Evolutionary conservation across 2,888 invertebrate species (phyloP), one percentile per base, ranked within the genome.

Genomic region (Dastarcus helophoroides): DNA sequence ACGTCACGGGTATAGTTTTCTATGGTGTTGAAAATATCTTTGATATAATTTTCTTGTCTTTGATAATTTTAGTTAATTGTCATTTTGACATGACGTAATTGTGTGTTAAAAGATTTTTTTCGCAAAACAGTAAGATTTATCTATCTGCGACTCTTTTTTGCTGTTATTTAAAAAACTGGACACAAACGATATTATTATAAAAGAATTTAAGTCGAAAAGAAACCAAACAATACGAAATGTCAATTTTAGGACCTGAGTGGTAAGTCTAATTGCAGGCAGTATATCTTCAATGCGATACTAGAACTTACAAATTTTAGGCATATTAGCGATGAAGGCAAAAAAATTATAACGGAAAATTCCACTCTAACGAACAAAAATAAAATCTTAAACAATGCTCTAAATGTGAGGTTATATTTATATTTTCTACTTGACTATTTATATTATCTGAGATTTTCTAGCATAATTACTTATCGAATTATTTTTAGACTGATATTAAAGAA

Each of bases 401-500:
- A 83, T 59, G 83, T 83, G 64, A 72, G 78, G 71, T 36, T 31
- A 22, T 16, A 15, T 17, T 9, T 4, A 22, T 29, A 9, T 23
- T 30, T 3, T n/a, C 14, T 10, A n/a, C n/a, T n/a, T 71, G 35
- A 31, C 22, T 16, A 15, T 17, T 9, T 4, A 22, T 29, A 9
- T 23, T 30, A 3, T n/a, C 14, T 10, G 5, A 21, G n/a, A 2
- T 8, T 31, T 26, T 24, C 21, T 37, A 27, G 27, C 26, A 32
- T 9, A 27, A 32, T 26, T 9, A n/a, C n/a, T n/a, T n/a, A n/a
- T n/a, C n/a, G n/a, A n/a, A n/a, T n/a, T n/a, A n/a, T n/a, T 30
- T 35, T 40, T 57, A 80, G 79, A 64, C 67, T 48, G 90, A 90
- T 63, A 67, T 89, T 39, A 75, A 79, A 51, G 84, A 88, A 51